Evolutionary conservation across 2,888 invertebrate genomes (phyloP), one percentile per base, ranked within the genome.

Genomic region (Mamestra brassicae): DNA sequence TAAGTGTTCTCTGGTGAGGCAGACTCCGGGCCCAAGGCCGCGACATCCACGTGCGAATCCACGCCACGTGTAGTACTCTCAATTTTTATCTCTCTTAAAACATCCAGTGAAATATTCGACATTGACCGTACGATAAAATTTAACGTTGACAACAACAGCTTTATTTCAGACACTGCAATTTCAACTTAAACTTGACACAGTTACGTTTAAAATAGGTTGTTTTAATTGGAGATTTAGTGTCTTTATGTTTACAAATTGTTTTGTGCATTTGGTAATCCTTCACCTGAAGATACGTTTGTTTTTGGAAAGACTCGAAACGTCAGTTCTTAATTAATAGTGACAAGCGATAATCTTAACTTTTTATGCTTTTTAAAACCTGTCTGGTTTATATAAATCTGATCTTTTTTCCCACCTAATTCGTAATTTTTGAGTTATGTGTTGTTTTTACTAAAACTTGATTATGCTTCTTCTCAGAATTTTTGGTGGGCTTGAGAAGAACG

Each of bases 41-140:
- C 63, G 78, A 60, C 15, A 17, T 62, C n/a, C 84, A 73, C 73
- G 73, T 83, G 80, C 62, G 73, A 65, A 13, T 64, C 15, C 34
- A 3, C 34, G 62, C 68, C 80, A 83, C 84, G 84, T 83, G 84
- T 62, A 57, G 50, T 36, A 8, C 34, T 26, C 36, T 26, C 15
- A 60, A 15, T 55, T 45, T 50, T 72, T 54, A 13, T 50, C 45
- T 57, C 17, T 45, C 34, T 55, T 52, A 67, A 38, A 61, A 61
- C n/a, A 42, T 36, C 11, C 15, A 47, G 52, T 60, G 38, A 67
- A 62, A 63, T 45, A 52, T 2, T 61, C 50, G 17, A 71, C 50
- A 61, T 76, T 67, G 54, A 81, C 36, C 38, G 26, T 10, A 11
- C 0, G 70, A 80, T 74, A 64, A 64, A 36, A 61, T 7, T 61